Base-by-base conservation (phyloP, 1,140 invertebrate genomes). In the Drosophila sulfurigaster region DNA sequence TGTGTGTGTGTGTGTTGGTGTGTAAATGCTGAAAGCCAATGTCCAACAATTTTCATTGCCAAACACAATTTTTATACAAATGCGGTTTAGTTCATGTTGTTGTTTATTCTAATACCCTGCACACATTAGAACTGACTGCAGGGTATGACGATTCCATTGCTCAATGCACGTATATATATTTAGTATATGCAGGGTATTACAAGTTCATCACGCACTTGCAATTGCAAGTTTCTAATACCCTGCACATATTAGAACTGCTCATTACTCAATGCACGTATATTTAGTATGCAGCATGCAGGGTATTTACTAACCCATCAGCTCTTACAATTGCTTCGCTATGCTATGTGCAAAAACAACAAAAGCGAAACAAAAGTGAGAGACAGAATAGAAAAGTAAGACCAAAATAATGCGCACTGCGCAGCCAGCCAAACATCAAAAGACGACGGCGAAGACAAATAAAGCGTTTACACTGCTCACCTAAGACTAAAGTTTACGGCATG, bases 41-140 rank as follows among this genome's bases (percentile, higher is more conserved):
- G 78, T 59, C 78, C 70, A 83, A 86, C 49, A 43, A 30, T 71
- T 81, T 89, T 88, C 83, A 88, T 88, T 88, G 83, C 83, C 85
- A 87, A 72, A 77, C 78, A 85, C 82, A 72, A 64, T 65, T 85
- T 83, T 73, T 62, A 63, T 63, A 83, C 75, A 81, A 81, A 86
- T 86, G 74, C 54, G 75, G 54, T 85, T 25, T 11, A 66, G 58
- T 67, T 72, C 60, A 41, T 56, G 25, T 32, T 57, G 32, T 32
- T 54, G 20, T 38, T 63, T 62, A 13, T 51, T 41, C 5, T 13
- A 0, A 57, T 58, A 67, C 64, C 64, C 64, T 57, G 52, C 56
- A 48, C 8, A 10, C 54, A n/a, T 8, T 20, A 10, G 8, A 16
- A 8, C 4, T n/a, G 10, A 4, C 15, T 20, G 7, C 8, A 20